Conservation (phyloP, 30 jellyfish, hydroid and myxozoan species). For the Pseudorhiza aurosa region DNA sequence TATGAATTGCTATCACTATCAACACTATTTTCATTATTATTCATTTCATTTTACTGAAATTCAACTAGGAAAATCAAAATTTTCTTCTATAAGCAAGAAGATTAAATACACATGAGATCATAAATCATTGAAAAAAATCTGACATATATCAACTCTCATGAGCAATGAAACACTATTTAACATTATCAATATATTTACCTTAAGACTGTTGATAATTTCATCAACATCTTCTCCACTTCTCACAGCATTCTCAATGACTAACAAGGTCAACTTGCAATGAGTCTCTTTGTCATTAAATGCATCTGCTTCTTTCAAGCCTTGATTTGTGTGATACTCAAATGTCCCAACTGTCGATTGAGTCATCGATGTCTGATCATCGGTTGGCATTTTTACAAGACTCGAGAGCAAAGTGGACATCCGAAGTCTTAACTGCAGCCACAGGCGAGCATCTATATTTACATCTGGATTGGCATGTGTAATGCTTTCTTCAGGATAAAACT, state of each 20-base stretch:
- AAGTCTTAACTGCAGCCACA: constrained; percentile 48
- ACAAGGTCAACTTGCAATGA: constrained; percentile 22
- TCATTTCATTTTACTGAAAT: too few species aligned
- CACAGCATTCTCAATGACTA: constrained; percentile 15
- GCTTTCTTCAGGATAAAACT: constrained; percentile 13
- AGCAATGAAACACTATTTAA: too few species aligned
- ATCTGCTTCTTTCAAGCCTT: constrained; percentile 69
- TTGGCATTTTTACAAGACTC: constrained; percentile 27
- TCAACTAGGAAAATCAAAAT: too few species aligned
- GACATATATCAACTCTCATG: too few species aligned
- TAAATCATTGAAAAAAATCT: too few species aligned
- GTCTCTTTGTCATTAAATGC: constrained; percentile 40
- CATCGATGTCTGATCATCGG: constrained; percentile 31
- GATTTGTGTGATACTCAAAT: constrained; percentile 35
- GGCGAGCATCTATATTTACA: constrained; percentile 48
- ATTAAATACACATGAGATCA: too few species aligned
- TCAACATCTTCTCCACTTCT: constrained; percentile 62
- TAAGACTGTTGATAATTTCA: constrained; percentile 5
- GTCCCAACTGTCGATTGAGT: constrained; percentile 39
- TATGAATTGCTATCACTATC: too few species aligned
- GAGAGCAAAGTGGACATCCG: constrained; percentile 24
- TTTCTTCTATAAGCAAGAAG: too few species aligned
- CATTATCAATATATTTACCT: constrained; percentile 17
- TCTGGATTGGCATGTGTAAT: constrained; percentile 18
- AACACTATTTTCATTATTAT: too few species aligned